Percentiles rank a stretch among this genome's conserved stretches.
phyloP scores from a whole-genome alignment of 2,113 vertebrate species.

The Ornithorhynchus anatinus region DNA sequence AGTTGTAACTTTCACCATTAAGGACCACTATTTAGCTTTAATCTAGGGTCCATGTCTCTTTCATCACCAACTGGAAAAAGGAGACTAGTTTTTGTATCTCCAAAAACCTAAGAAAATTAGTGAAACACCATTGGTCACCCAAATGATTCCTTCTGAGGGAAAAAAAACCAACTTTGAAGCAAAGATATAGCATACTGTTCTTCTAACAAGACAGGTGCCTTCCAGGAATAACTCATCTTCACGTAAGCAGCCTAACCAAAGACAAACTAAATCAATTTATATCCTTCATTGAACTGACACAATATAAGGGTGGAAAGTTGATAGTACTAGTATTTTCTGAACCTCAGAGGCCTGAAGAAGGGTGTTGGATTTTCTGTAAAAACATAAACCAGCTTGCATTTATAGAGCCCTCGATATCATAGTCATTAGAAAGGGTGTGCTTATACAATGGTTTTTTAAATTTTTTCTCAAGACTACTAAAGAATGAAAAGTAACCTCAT shows the following conservation, averaged over 20 bases:
- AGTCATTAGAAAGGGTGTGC: not conserved
- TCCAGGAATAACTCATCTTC: not conserved
- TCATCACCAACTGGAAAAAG: too few relatives aligned
- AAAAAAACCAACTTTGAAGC: not conserved
- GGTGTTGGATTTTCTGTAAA: not conserved
- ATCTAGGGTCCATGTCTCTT: too few relatives aligned
- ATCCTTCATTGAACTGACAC: not conserved
- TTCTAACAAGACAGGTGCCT: not conserved
- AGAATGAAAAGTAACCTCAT: accelerated
- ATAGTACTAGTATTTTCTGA: not conserved
- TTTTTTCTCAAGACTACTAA: too few relatives aligned
- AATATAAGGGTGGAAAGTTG: not conserved
- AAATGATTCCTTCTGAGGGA: too few relatives aligned
- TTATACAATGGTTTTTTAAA: not conserved
- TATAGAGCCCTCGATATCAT: not conserved
- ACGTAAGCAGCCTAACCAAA: not conserved
- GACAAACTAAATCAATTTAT: not conserved
- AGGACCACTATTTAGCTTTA: too few relatives aligned
- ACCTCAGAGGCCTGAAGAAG: not conserved
- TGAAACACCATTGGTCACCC: too few relatives aligned
- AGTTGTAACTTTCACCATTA: too few relatives aligned
- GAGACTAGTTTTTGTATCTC: too few relatives aligned
- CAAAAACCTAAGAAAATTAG: too few relatives aligned
- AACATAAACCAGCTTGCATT: not conserved
- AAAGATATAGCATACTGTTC: not conserved